These are phyloP conservation scores for Ploceus nigricollis DNA, from an alignment of 2,113 vertebrate species.

Conservation along the genomic window DNA sequence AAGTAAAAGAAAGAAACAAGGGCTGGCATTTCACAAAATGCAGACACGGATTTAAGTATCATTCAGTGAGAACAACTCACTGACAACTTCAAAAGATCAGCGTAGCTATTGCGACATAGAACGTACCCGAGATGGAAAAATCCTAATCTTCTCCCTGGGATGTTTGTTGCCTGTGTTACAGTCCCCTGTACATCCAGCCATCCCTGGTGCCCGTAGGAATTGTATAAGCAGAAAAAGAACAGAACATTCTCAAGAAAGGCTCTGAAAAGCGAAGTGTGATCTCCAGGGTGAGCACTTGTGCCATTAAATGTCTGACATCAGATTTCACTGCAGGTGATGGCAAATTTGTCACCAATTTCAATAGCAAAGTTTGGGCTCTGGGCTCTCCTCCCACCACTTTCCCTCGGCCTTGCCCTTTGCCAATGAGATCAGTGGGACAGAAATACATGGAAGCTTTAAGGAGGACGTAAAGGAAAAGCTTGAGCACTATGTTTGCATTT, in stretches of 20 bases:
- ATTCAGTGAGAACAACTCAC: not conserved
- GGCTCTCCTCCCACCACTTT: not conserved
- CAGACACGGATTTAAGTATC: not conserved
- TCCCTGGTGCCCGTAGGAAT: not conserved
- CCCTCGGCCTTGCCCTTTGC: not conserved
- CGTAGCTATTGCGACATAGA: not conserved
- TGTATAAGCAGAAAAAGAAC: not conserved
- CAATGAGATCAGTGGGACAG: not conserved
- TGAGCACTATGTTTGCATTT: not conserved
- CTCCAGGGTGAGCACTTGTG: not conserved
- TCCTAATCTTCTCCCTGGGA: not conserved
- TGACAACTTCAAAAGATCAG: not conserved
- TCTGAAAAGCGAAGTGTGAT: not conserved
- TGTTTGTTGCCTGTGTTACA: not conserved
- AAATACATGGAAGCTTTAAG: not conserved
- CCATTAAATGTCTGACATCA: not conserved
- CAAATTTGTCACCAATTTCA: not conserved
- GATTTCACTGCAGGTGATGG: not conserved
- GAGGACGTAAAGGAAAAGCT: not conserved
- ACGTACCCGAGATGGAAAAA: not conserved
- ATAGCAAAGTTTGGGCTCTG: not conserved
- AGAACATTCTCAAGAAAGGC: constrained; percentile 23
- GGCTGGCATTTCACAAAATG: not conserved
- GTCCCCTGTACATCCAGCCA: not conserved
- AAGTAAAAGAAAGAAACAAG: not conserved